Percentiles rank a stretch among this genome's conserved stretches.
Evolutionary conservation across 2,888 invertebrate genomes (phyloP).

Genomic region (Tenodera sinensis): DNA sequence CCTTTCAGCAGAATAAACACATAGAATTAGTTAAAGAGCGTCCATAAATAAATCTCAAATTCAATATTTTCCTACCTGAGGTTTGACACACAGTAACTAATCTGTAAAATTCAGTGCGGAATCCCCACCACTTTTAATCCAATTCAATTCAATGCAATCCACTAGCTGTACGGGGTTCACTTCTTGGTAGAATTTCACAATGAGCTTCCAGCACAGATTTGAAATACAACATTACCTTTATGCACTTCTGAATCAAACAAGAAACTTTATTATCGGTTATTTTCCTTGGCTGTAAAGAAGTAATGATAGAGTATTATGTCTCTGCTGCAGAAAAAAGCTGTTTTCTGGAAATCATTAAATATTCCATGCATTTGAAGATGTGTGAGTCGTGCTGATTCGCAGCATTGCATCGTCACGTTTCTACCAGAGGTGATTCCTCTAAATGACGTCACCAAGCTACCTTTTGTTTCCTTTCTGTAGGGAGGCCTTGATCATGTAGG

Average conservation of each 20-base stretch:
- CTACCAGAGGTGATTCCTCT: background rate
- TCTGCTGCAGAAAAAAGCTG: background rate
- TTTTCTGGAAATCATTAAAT: background rate
- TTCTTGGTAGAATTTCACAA: no score
- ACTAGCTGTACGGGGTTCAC: no score
- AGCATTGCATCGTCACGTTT: background rate
- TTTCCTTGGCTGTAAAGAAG: background rate
- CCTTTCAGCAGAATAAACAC: no score
- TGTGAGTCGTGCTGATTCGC: background rate
- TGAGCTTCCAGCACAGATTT: no score
- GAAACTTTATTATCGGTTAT: background rate
- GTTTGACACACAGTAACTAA: no score
- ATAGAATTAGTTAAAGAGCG: no score
- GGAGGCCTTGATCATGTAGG: background rate
- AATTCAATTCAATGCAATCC: no score
- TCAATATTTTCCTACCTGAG: no score
- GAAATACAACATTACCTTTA: background rate
- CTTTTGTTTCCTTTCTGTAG: background rate
- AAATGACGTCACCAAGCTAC: background rate
- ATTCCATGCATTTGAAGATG: background rate
- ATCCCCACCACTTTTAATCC: no score
- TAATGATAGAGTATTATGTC: background rate
- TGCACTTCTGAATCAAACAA: background rate
- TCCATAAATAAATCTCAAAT: no score
- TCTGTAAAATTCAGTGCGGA: no score